phyloP scores from a whole-genome alignment of 2,113 vertebrate genomes.

The Bolborhynchus lineola region DNA sequence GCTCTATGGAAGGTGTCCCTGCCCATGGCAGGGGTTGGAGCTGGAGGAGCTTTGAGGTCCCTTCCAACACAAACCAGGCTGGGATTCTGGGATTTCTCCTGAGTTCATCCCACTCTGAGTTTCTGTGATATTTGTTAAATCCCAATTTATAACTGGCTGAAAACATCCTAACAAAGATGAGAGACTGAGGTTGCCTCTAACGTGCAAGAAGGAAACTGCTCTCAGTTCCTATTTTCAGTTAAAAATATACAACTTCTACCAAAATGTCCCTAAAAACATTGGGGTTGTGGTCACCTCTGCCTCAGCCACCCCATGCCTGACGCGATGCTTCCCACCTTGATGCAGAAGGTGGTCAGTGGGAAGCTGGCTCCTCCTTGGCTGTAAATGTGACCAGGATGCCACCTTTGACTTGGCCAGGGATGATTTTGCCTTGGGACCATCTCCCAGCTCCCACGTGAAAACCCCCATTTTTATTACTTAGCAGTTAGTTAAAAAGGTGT shows the following conservation, averaged over 20 bases:
- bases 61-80: background rate
- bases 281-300: background rate
- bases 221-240: background rate
- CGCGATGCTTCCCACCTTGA: background rate
- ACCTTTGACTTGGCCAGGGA: accelerated
- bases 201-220: accelerated
- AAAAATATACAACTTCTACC: background rate
- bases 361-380: background rate
- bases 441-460: background rate
- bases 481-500: background rate
- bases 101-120: background rate
- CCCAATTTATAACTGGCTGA: background rate
- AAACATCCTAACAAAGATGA: accelerated
- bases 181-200: background rate
- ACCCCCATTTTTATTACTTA: conserved; percentile 6
- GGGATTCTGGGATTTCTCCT: background rate
- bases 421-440: background rate
- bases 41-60: no score
- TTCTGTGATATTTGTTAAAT: background rate
- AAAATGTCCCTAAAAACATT: background rate
- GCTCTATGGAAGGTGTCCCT: background rate
- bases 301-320: accelerated
- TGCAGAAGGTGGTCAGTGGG: background rate
- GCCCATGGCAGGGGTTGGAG: background rate
- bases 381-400: background rate